phyloP scores from a whole-genome alignment of 2,797 vertebrate species.

The Centroberyx gerrardi region DNA sequence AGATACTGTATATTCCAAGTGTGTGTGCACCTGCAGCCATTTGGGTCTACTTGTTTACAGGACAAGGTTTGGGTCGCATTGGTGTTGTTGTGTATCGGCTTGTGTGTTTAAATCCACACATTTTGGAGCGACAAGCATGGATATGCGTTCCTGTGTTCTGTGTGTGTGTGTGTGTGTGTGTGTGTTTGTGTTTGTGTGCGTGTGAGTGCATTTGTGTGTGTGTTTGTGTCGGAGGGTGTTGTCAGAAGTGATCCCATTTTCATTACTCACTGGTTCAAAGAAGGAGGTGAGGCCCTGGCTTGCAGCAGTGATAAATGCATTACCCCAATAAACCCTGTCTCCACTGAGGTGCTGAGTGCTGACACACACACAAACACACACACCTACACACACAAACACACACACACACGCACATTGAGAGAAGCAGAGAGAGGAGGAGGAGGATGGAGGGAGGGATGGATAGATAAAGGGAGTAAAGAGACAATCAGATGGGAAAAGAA shows the following conservation, averaged over 20 bases:
- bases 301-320: conserved; percentile 84
- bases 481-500: conserved; percentile 78
- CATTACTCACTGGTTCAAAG: conserved; percentile 88
- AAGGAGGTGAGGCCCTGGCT: conserved; percentile 82
- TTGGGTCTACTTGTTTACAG: conserved; percentile 4
- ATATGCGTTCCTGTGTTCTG: conserved; percentile 40
- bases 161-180: conserved; percentile 22
- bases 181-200: conserved; percentile 56
- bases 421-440: conserved; percentile 39
- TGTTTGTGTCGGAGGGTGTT: conserved; percentile 72
- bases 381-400: conserved; percentile 40
- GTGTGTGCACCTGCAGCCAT: conserved; percentile 13
- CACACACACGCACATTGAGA: conserved; percentile 29
- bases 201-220: conserved; percentile 13
- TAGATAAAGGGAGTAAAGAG: conserved; percentile 78
- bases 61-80: conserved; percentile 13
- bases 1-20: conserved; percentile 1
- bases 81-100: conserved; percentile 8
- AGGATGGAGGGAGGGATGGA: conserved; percentile 66
- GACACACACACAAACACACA: conserved; percentile 66
- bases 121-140: conserved; percentile 50
- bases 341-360: conserved; percentile 80
- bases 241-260: conserved; percentile 87
- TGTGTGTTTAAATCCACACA: conserved; percentile 41
- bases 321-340: conserved; percentile 83